phyloP scores from a whole-genome alignment of 2,888 invertebrate genomes.

The Tinea trinotella region DNA sequence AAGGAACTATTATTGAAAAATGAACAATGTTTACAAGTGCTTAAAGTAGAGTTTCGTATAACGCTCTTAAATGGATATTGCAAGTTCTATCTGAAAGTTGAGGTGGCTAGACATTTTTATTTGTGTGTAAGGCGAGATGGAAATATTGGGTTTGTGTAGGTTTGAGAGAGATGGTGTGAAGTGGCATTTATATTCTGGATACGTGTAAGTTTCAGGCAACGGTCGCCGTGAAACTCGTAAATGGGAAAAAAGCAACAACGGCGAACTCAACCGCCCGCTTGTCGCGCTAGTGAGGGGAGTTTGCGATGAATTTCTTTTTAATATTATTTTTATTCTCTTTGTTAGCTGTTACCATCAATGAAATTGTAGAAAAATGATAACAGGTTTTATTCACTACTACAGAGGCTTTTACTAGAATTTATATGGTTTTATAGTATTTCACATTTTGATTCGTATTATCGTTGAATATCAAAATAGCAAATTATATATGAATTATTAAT shows the following conservation, averaged over 20 bases:
- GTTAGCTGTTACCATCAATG: neutral
- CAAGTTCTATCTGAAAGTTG: conserved; percentile 62
- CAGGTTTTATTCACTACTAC: too few species aligned
- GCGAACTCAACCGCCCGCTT: conserved; percentile 55
- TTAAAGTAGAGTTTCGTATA: conserved; percentile 37
- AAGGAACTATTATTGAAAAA: conserved; percentile 26
- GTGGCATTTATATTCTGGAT: conserved; percentile 69
- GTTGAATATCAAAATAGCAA: too few species aligned
- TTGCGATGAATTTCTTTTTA: conserved; percentile 6
- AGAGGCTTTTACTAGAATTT: too few species aligned
- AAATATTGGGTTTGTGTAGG: conserved; percentile 27
- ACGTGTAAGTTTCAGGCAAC: conserved; percentile 73
- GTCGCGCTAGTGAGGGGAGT: conserved; percentile 49
- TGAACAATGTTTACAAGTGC: conserved; percentile 28
- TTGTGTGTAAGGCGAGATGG: conserved; percentile 54
- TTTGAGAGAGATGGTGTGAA: conserved; percentile 41
- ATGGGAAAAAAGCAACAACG: conserved; percentile 73
- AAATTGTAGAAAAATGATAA: neutral
- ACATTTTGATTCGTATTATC: too few species aligned
- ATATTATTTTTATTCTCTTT: conserved; percentile 8
- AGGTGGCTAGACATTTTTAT: conserved; percentile 68
- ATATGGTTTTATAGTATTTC: too few species aligned
- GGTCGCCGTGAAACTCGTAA: conserved; percentile 73
- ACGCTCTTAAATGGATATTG: conserved; percentile 45
- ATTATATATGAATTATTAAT: too few species aligned